Base-by-base conservation (phyloP, 2,113 vertebrate species). In the Clarias batrachus region DNA sequence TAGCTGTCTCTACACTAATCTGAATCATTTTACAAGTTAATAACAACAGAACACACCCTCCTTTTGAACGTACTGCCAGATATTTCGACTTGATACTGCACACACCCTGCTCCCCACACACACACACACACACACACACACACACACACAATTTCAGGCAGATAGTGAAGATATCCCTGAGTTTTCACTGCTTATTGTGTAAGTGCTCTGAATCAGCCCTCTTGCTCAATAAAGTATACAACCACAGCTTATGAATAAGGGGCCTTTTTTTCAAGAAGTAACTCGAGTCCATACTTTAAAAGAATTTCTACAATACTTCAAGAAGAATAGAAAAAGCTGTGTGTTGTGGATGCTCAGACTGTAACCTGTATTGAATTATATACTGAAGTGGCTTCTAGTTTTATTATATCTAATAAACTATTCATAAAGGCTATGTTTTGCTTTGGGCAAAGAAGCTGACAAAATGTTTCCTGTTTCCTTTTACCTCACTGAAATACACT, bases 131-230 rank as follows among this genome's bases (percentile, higher is more conserved):
- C 10, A 27, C 65, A 66, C 41, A 48, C 41, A 5, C 41, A 48
- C 48, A 48, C 48, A 6, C 48, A 48, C 63, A 11, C 63, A 16
- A 17, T 7, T 71, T 37, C 12, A 76, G 33, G 65, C 21, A 77
- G 41, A 81, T 23, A 77, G 41, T 41, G 19, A 76, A 77, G 48
- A 76, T 21, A 33, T 63, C 63, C 52, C 52, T 59, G 59, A 48
- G 68, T 37, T 63, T 37, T 63, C 56, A 41, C 57, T 60, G 65
- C 63, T 37, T 76, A 48, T 83, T 79, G 86, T 81, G 65, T 48
- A 74, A 85, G 37, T 21, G 65, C 27, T 33, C 19, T 27, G 60
- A 74, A 85, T 66, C 77, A 85, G 81, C 23, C n/a, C 37, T 59
- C n/a, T 16, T 73, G 79, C 77, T 85, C 27, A 11, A 70, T 19